Percentiles rank a stretch among this genome's conserved stretches.
These are phyloP conservation scores for Anarrhichthys ocellatus DNA, from an alignment of 2,113 vertebrate species.

Conservation along the genomic window DNA sequence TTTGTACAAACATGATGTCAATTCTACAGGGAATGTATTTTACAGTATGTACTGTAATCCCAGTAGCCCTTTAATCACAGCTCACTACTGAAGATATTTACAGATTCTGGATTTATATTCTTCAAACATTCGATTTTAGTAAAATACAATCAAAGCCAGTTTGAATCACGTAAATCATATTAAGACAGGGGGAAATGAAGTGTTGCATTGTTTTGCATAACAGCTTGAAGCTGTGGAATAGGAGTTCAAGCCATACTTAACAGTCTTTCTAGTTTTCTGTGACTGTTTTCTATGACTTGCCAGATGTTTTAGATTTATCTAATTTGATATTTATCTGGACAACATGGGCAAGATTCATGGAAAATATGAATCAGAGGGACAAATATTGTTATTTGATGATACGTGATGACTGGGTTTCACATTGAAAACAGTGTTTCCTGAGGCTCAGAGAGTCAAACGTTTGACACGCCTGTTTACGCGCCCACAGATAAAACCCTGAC, in stretches of 20 bases:
- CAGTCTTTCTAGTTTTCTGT: not conserved
- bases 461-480: slow-evolving; percentile 23
- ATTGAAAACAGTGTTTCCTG: slow-evolving; percentile 37
- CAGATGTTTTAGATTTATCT: slow-evolving; percentile 52
- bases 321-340: slow-evolving; percentile 45
- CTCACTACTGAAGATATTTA: not conserved
- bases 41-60: not conserved
- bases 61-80: not conserved
- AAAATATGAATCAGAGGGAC: slow-evolving; percentile 54
- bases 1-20: not conserved
- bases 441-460: slow-evolving; percentile 21
- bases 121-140: not conserved
- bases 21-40: slow-evolving; percentile 9
- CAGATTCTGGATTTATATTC: slow-evolving; percentile 1
- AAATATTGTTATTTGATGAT: slow-evolving; percentile 25
- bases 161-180: not conserved
- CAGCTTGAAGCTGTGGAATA: not conserved
- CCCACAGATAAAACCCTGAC: slow-evolving; percentile 21
- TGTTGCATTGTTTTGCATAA: too few species aligned
- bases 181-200: too few species aligned
- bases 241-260: not conserved
- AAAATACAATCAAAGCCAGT: not conserved
- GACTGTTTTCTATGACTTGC: slow-evolving; percentile 1
- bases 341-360: slow-evolving; percentile 36
- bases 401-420: not conserved